Evolutionary conservation across 2,888 invertebrate species (phyloP), one percentile per base, ranked within the genome.

Genomic region (Cynaeus angustus): DNA sequence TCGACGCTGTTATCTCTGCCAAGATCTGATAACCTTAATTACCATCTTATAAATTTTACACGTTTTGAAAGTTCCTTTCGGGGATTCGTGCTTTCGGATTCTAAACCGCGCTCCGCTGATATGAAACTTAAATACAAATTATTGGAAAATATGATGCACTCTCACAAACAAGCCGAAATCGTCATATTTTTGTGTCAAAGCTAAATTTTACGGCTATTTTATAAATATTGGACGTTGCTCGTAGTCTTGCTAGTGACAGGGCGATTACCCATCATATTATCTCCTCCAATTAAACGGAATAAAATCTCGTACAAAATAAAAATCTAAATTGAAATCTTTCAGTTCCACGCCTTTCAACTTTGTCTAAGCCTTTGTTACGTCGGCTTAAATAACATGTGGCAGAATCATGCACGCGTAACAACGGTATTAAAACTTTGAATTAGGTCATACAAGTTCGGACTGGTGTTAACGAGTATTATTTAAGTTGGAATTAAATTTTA

Each of bases 351-450:
- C 37, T 37, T 37, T 10, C 8, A 37, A 6, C 2, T 10, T 10
- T 2, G 6, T 10, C 8, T 10, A 28, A 21, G 2, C 48, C 48
- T 50, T 28, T 50, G 48, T 21, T 50, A 50, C 10, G 52, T 52
- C 52, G 21, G 52, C 26, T 30, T 28, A 30, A 30, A 52, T 52
- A 52, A 52, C 52, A 52, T 52, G 52, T 33, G 33, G 30, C 50
- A 28, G 28, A 50, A 26, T 50, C 28, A 50, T 50, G 50, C 50
- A 50, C 21, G 28, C 7, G 7, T 8, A 50, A 50, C n/a, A 10
- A 26, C 46, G 46, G 46, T 46, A 46, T 46, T 46, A 50, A 50
- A 50, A 26, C 28, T 50, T 50, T 28, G 21, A 26, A 50, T 50
- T 10, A 26, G 26, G 28, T 30, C 10, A 26, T 28, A 28, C 50